phyloP scores from a whole-genome alignment of 2,888 invertebrate genomes.

The Stenchaetothrips biformis region DNA sequence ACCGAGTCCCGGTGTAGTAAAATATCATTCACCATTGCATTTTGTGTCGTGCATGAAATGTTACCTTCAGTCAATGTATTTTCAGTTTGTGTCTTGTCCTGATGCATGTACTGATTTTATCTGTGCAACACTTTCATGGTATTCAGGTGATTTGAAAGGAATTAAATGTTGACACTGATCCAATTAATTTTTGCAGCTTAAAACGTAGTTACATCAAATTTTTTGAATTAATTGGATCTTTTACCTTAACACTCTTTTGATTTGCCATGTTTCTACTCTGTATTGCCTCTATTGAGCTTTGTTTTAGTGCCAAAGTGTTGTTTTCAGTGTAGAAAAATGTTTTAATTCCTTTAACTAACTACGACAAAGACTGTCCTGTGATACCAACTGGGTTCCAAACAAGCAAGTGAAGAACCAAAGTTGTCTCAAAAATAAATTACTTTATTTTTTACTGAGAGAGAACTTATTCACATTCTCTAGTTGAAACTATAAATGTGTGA shows the following conservation, averaged over 20 bases:
- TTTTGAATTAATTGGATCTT: background rate
- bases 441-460: background rate
- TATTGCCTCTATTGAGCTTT: background rate
- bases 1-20: background rate
- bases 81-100: background rate
- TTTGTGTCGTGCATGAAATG: background rate
- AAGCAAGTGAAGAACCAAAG: background rate
- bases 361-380: background rate
- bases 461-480: background rate
- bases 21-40: background rate
- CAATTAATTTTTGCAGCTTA: background rate
- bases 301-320: background rate
- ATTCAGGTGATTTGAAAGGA: background rate
- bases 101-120: slow-evolving; percentile 13
- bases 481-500: background rate
- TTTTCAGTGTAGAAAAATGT: background rate
- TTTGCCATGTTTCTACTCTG: background rate
- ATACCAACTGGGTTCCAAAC: background rate
- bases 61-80: background rate
- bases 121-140: background rate
- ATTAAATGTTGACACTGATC: background rate
- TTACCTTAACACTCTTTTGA: background rate
- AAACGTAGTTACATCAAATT: background rate
- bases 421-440: background rate
- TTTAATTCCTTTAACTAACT: background rate